These are phyloP conservation scores for Aphidoletes aphidimyza DNA, from an alignment of 2,888 invertebrate genomes.

Conservation along the genomic window DNA sequence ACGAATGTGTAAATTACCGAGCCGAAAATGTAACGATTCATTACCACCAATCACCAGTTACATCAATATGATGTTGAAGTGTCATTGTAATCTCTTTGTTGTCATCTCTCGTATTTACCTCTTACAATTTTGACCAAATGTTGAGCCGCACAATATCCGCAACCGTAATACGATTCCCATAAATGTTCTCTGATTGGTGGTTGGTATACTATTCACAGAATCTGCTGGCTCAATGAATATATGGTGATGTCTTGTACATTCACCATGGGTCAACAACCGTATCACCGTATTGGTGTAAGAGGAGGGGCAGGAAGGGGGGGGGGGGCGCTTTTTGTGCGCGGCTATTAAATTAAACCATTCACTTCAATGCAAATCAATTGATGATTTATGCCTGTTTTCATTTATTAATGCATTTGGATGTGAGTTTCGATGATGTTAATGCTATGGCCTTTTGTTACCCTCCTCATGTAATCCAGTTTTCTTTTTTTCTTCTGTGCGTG, in stretches of 20 bases:
- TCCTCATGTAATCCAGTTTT: neutral
- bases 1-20: conserved; percentile 7
- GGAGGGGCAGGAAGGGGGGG: too few relatives aligned
- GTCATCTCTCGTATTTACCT: neutral
- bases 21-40: conserved; percentile 6
- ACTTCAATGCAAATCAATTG: conserved; percentile 49
- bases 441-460: neutral
- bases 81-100: conserved; percentile 24
- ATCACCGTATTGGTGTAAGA: neutral
- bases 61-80: neutral
- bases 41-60: conserved; percentile 1
- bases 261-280: conserved; percentile 28
- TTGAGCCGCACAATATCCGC: neutral
- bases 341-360: conserved; percentile 44
- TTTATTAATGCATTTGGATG: conserved; percentile 14
- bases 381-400: conserved; percentile 31
- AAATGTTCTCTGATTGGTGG: too few relatives aligned
- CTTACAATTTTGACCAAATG: neutral
- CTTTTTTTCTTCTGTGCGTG: neutral
- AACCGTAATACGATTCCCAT: too few relatives aligned
- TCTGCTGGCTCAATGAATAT: neutral
- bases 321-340: too few relatives aligned
- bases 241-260: neutral
- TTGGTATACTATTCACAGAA: too few relatives aligned
- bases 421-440: neutral